Percentiles rank a stretch among this genome's conserved stretches.
phyloP scores from a whole-genome alignment of 2,888 invertebrate genomes.

The Drosophila parthenogenetica region DNA sequence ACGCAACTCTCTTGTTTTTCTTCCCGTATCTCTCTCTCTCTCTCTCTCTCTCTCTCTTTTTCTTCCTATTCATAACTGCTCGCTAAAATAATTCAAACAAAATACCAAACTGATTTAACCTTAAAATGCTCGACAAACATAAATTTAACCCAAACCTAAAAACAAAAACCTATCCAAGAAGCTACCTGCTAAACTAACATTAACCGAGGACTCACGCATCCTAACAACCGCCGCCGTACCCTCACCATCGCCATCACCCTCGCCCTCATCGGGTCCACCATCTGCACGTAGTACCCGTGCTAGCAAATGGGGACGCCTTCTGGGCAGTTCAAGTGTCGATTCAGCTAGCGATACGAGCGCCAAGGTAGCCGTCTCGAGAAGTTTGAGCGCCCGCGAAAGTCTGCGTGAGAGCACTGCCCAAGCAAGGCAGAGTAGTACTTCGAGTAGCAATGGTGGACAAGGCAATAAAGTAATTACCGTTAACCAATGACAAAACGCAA shows the following conservation, averaged over 20 bases:
- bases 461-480: slow-evolving; percentile 85
- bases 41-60: slow-evolving; percentile 33
- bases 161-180: slow-evolving; percentile 79
- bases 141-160: slow-evolving; percentile 37
- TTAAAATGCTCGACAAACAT: slow-evolving; percentile 48
- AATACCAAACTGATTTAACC: slow-evolving; percentile 15
- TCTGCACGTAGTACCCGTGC: slow-evolving; percentile 86
- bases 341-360: slow-evolving; percentile 88
- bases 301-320: slow-evolving; percentile 93
- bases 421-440: slow-evolving; percentile 85
- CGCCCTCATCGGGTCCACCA: slow-evolving; percentile 86
- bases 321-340: slow-evolving; percentile 92
- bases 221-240: slow-evolving; percentile 84
- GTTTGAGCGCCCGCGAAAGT: slow-evolving; percentile 87
- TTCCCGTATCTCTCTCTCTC: slow-evolving; percentile 33
- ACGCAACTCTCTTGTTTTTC: slow-evolving; percentile 23
- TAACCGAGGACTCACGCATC: slow-evolving; percentile 85
- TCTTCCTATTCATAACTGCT: slow-evolving; percentile 28
- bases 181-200: slow-evolving; percentile 85
- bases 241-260: slow-evolving; percentile 85
- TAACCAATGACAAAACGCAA: slow-evolving; percentile 41
- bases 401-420: slow-evolving; percentile 85
- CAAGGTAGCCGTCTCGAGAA: slow-evolving; percentile 86
- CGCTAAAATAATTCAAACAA: slow-evolving; percentile 22
- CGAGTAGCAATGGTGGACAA: slow-evolving; percentile 86